phyloP scores from a whole-genome alignment of 2,888 invertebrate genomes.

The Cephus nigrinus region DNA sequence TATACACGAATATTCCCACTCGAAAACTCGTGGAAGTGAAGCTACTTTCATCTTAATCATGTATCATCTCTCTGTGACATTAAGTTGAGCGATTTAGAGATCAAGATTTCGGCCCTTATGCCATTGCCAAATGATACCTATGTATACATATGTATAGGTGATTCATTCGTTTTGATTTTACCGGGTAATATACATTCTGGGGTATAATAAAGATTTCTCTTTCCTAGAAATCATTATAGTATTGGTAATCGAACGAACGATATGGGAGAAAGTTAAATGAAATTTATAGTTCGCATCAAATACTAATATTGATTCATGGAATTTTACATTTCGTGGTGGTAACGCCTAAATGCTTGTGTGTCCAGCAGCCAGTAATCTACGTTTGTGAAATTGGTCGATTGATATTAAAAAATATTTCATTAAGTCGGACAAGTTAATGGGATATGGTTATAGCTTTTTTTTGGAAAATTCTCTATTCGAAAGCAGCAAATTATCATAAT shows the following conservation, averaged over 20 bases:
- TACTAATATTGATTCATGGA: background rate
- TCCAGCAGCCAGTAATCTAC: background rate
- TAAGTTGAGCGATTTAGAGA: too few relatives aligned
- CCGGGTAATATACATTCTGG: background rate
- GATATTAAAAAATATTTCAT: background rate
- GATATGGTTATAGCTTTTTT: background rate
- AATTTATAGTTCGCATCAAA: background rate
- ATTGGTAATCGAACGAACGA: background rate
- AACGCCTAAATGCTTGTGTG: background rate
- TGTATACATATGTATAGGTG: background rate
- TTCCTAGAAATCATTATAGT: background rate
- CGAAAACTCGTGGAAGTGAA: background rate
- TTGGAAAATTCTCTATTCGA: background rate
- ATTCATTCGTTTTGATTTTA: background rate
- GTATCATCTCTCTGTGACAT: too few relatives aligned
- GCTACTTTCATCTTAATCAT: background rate
- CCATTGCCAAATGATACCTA: background rate
- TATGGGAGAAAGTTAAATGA: background rate
- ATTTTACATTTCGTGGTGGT: background rate
- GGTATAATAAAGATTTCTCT: background rate
- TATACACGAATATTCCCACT: background rate
- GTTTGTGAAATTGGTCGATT: background rate
- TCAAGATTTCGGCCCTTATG: background rate
- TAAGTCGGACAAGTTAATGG: background rate
- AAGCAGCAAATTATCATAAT: background rate